Base-by-base conservation (phyloP, 2,888 invertebrate genomes). In the Meteorus cinctellus region DNA sequence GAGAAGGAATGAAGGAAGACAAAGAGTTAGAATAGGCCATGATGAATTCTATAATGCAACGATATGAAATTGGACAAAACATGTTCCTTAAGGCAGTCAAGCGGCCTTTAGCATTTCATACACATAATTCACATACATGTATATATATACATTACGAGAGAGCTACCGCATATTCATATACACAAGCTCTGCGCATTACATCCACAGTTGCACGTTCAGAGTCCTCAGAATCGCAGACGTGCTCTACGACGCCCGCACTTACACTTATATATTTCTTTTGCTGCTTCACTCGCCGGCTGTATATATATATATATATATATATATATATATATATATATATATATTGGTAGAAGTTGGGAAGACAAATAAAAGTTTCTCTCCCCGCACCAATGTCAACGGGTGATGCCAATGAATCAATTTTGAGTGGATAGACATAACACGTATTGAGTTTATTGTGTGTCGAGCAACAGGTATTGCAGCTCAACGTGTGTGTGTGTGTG, bases 31-130 rank as follows among this genome's bases (percentile, higher is more conserved):
- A 41, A 74, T 74, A 76, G 74, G 75, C 66, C 75, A 73, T 29
- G 74, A 69, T n/a, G 19, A 36, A 74, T 27, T 34, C 12, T 51
- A 76, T 45, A 62, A 27, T n/a, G 65, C n/a, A 19, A 65, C 55
- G 6, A 55, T 72, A 71, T 65, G 69, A 70, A 73, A 74, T 76
- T 36, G 67, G 74, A 75, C 69, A 72, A 77, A 78, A 78, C 78
- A 78, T 79, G 72, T 74, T 60, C 55, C 55, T 55, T 55, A 8
- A 55, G 70, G 60, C 76, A 75, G 75, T 77, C 79, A 79, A 79
- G 77, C 78, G 78, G 77, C 19, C 55, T 55, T 24, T 55, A 55
- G 1, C 55, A 19, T 55, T 55, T 55, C 76, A 80, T 76, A 65
- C 24, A 55, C 77, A 77, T 78, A 74, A 77, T 70, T 73, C 72